Evolutionary conservation across 2,113 vertebrate genomes (phyloP).

Genomic region (Eulemur rufifrons): DNA sequence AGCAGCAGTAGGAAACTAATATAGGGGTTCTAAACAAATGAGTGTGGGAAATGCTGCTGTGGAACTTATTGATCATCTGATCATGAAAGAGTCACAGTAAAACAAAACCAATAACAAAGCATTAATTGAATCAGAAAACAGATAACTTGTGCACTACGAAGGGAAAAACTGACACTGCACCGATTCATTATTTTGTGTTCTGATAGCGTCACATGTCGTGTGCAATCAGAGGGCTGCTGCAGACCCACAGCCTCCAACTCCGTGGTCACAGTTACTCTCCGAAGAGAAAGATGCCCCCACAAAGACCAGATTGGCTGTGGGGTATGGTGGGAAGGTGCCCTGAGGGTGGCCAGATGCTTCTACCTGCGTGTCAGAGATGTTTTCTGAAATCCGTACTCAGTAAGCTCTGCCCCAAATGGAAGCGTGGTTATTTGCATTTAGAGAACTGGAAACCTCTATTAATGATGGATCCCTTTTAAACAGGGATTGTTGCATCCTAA

Average conservation of each 20-base stretch:
- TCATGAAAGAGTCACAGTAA: background rate
- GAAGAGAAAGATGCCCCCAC: conserved; percentile 42
- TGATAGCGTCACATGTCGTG: background rate
- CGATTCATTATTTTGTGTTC: conserved; percentile 39
- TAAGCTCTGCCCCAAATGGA: background rate
- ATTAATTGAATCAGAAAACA: background rate
- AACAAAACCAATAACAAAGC: background rate
- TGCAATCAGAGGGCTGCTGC: background rate
- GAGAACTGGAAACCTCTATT: conserved; percentile 17
- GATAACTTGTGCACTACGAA: background rate
- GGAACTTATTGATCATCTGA: background rate
- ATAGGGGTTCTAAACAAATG: background rate
- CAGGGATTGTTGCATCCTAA: background rate
- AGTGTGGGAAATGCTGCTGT: background rate
- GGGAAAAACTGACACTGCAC: background rate
- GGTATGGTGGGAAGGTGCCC: background rate
- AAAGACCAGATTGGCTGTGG: conserved; percentile 60
- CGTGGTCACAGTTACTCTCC: conserved; percentile 62
- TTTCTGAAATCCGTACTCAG: conserved; percentile 5
- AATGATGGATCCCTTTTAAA: background rate
- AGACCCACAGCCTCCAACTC: background rate
- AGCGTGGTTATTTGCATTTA: background rate
- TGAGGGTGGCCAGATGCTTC: conserved; percentile 47
- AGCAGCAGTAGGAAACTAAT: background rate
- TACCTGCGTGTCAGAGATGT: background rate